These are phyloP conservation scores for Drosophila tani DNA, from an alignment of 1,140 invertebrate species.

Conservation along the genomic window DNA sequence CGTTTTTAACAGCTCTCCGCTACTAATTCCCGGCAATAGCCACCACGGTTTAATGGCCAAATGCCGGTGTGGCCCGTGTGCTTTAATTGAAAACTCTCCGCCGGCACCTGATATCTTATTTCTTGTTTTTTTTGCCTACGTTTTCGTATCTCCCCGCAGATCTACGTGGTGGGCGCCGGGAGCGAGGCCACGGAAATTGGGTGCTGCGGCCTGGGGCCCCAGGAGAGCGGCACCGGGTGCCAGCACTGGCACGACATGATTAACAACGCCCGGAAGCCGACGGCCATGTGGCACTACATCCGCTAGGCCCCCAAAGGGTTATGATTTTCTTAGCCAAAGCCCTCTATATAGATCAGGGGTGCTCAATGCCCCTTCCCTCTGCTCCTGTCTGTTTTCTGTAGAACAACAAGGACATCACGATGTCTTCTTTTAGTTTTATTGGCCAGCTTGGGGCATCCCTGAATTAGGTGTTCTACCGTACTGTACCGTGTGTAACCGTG, in stretches of 20 bases:
- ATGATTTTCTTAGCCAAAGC: constrained; percentile 1
- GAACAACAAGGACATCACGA: neutral
- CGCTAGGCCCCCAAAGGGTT: constrained; percentile 85
- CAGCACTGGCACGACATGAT: constrained; percentile 93
- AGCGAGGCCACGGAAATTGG: constrained; percentile 88
- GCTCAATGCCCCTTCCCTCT: neutral
- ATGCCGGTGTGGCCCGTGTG: constrained; percentile 10
- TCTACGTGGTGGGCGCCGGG: constrained; percentile 85
- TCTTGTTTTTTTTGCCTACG: neutral
- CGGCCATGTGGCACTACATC: constrained; percentile 94
- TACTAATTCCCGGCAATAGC: constrained; percentile 39
- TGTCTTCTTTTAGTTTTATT: constrained; percentile 9
- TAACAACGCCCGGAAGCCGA: constrained; percentile 91
- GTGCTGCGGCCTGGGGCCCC: constrained; percentile 89
- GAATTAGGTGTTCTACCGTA: constrained; percentile 26
- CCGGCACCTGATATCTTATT: constrained; percentile 8
- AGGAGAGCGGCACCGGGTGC: constrained; percentile 87
- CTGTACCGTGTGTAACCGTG: constrained; percentile 20
- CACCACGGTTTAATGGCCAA: constrained; percentile 35
- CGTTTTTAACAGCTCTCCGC: constrained; percentile 34
- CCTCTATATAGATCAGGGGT: constrained; percentile 7
- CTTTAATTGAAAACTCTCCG: constrained; percentile 52
- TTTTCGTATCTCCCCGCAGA: constrained; percentile 74
- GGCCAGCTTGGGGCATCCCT: constrained; percentile 1
- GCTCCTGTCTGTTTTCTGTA: neutral